Evolutionary conservation across 1,140 invertebrate genomes (phyloP), one percentile per base, ranked within the genome.

Genomic region (Phocides pigmalion): DNA sequence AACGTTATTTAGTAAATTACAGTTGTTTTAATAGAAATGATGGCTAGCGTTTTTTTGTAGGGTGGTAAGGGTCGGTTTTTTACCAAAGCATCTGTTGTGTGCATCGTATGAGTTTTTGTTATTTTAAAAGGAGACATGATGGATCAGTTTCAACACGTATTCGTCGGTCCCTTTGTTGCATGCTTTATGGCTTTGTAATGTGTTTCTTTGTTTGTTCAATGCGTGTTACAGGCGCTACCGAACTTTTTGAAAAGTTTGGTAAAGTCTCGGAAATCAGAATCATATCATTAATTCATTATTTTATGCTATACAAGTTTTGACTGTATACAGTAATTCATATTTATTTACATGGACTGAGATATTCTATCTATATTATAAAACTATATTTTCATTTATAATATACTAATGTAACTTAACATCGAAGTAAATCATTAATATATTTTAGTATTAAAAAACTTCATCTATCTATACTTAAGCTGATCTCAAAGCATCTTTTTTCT

Each of bases 91-190:
- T 90, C 88, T 90, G 88, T 90, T 90, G 84, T 88, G 78, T 87
- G 73, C 66, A 81, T 81, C 79, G 78, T 82, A 84, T 81, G 84
- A 84, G 82, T 86, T 87, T 90, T 89, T 88, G 82, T 88, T 87
- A 87, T 90, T 88, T 88, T 81, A 89, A 88, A 90, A 90, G 87
- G 85, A 88, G 87, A 89, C 88, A 88, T 89, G 88, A 90, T 89
- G 87, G 87, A 90, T 90, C 88, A 89, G 88, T 89, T 89, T 90
- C 88, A 90, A 90, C 88, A 87, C 87, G 79, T 88, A 88, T 77
- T 82, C 76, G 86, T 81, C 88, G 88, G 88, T 79, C 72, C 76
- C 84, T 90, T 90, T 90, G 88, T 88, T 84, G 84, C 71, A 77
- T 76, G 81, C 73, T 90, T 90, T 90, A 90, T 87, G 83, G 86